These are phyloP conservation scores for Clarias laeviceps DNA, from an alignment of 2,797 vertebrate genomes.

Conservation along the genomic window DNA sequence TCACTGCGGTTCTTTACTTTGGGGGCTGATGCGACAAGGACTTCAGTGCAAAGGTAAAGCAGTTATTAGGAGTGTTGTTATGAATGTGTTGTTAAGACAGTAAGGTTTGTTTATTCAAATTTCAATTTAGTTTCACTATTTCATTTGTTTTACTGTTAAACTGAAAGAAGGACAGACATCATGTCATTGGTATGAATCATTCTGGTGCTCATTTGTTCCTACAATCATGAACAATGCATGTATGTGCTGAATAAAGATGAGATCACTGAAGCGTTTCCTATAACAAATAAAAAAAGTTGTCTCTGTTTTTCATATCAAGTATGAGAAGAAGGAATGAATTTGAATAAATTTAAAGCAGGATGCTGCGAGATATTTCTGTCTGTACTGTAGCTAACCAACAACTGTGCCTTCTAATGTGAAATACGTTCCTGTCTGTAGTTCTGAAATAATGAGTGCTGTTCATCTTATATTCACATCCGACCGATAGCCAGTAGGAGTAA, in stretches of 20 bases:
- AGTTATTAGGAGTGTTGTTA: background rate
- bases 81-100: background rate
- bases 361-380: background rate
- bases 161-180: background rate
- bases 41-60: conserved; percentile 96
- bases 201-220: background rate
- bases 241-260: background rate
- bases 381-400: background rate
- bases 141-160: background rate
- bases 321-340: background rate
- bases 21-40: conserved; percentile 96
- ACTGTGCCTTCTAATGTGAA: background rate
- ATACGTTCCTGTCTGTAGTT: background rate
- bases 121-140: background rate
- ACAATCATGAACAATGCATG: background rate
- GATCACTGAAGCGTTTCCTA: background rate
- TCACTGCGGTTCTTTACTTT: conserved; percentile 97
- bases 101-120: background rate
- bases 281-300: background rate
- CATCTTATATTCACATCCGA: background rate
- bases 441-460: background rate
- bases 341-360: background rate
- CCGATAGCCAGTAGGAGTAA: background rate
- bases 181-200: background rate
- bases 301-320: background rate